Evolutionary conservation across 2,113 vertebrate genomes (phyloP), one percentile per base, ranked within the genome.

Genomic region (Albula goreensis): DNA sequence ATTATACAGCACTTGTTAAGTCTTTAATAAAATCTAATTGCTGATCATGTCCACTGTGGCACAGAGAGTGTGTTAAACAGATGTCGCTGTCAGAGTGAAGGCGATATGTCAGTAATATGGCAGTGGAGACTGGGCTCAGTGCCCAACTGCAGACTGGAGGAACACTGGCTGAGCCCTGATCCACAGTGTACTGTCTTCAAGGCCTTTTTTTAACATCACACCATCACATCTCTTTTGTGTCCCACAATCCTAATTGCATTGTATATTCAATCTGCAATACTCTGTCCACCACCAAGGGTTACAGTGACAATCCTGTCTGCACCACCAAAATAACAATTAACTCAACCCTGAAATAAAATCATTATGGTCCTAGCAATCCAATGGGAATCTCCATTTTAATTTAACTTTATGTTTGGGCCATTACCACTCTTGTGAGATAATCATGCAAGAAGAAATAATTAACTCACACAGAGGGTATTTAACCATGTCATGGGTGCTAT

Each of bases 221-320:
- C n/a, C n/a, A n/a, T n/a, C 50, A 53, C 50, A 53, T 0, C 48
- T 8, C 48, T 22, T 22, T 5, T 3, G n/a, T 1, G 15, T 50
- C 78, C 25, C 25, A 25, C 4, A 7, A 4, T 79, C 41, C 31
- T 6, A 83, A 50, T 41, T 49, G 19, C 50, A 31, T 53, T 13
- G 0, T 25, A 50, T 15, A 0, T 74, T 57, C 48, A 50, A 22
- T 9, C 19, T 50, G 56, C 50, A 79, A 79, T 79, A 41, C 49
- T n/a, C 74, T 85, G 31, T 81, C 9, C 22, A 51, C 51, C 78
- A 85, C 84, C 57, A 80, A 78, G 78, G 84, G 84, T 31, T 12
- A 41, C 78, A 56, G 17, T 56, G 19, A 79, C 78, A 80, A 52
- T 12, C 19, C 22, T 81, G n/a, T 25, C 78, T n/a, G 17, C 80